Conservation (phyloP, 2,888 invertebrate species). For the Standfussiana lucernea region DNA sequence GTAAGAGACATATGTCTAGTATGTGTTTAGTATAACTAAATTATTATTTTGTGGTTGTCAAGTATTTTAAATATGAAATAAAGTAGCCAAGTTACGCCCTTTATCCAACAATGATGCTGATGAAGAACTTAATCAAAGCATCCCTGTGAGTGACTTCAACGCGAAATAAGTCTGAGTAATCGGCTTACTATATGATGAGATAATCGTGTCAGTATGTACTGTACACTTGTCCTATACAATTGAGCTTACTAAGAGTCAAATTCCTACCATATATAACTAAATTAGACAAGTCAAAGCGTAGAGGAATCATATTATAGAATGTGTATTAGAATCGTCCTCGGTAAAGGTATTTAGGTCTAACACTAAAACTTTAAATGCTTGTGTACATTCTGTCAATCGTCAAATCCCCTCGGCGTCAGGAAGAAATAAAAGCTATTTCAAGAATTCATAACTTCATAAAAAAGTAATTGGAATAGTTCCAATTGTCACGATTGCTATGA, state of each 20-base stretch:
- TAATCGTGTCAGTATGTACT: background rate
- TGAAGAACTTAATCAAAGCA: background rate
- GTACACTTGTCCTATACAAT: constrained; percentile 1
- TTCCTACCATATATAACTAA: background rate
- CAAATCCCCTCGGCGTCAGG: constrained; percentile 23
- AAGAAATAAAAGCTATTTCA: constrained; percentile 53
- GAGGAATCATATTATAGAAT: background rate
- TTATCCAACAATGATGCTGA: background rate
- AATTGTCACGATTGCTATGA: constrained; percentile 49
- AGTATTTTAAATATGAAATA: no score
- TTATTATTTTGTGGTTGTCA: no score
- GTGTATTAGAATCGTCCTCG: background rate
- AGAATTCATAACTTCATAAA: constrained; percentile 49
- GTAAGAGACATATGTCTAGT: no score
- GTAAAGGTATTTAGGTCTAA: constrained; percentile 4
- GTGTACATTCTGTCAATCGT: constrained; percentile 36
- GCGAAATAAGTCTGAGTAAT: background rate
- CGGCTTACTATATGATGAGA: background rate
- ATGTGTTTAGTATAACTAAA: no score
- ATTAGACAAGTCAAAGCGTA: background rate
- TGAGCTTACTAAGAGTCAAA: constrained; percentile 18
- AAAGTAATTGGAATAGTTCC: constrained; percentile 53
- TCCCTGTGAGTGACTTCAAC: background rate
- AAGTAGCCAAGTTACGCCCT: no score
- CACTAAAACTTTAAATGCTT: constrained; percentile 2